Evolutionary conservation across 1,140 invertebrate genomes (phyloP).

Genomic region (Asbolus verrucosus): DNA sequence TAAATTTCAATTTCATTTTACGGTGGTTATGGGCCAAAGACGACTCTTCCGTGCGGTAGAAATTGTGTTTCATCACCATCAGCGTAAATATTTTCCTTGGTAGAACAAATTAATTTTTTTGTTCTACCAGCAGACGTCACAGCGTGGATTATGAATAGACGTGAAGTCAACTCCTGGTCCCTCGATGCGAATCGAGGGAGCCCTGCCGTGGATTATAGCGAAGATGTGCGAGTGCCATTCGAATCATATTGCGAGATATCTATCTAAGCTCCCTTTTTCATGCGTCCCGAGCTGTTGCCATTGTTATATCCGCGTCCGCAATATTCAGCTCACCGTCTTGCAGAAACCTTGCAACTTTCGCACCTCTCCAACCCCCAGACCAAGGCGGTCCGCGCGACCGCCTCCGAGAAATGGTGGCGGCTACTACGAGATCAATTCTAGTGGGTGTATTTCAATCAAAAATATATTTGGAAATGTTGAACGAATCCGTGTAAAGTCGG

Average conservation of each 20-base stretch:
- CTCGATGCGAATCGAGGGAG: constrained; percentile 53
- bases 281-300: constrained; percentile 47
- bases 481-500: constrained; percentile 51
- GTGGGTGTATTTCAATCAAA: constrained; percentile 57
- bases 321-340: constrained; percentile 41
- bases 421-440: constrained; percentile 51
- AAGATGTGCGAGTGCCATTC: constrained; percentile 57
- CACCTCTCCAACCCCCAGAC: constrained; percentile 10
- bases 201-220: constrained; percentile 56
- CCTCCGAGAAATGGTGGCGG: not conserved
- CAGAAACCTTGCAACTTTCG: constrained; percentile 20
- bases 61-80: too few species aligned
- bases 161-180: constrained; percentile 48
- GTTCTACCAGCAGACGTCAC: not conserved
- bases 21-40: too few species aligned
- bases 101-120: too few species aligned
- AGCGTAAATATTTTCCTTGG: too few species aligned
- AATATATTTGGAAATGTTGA: constrained; percentile 56
- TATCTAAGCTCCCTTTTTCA: constrained; percentile 56
- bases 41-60: too few species aligned
- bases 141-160: constrained; percentile 52
- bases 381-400: not conserved
- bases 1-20: too few species aligned
- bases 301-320: constrained; percentile 51
- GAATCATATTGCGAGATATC: constrained; percentile 58